Evolutionary conservation across 2,113 vertebrate genomes (phyloP).

Genomic region (Butastur rufipennis): DNA sequence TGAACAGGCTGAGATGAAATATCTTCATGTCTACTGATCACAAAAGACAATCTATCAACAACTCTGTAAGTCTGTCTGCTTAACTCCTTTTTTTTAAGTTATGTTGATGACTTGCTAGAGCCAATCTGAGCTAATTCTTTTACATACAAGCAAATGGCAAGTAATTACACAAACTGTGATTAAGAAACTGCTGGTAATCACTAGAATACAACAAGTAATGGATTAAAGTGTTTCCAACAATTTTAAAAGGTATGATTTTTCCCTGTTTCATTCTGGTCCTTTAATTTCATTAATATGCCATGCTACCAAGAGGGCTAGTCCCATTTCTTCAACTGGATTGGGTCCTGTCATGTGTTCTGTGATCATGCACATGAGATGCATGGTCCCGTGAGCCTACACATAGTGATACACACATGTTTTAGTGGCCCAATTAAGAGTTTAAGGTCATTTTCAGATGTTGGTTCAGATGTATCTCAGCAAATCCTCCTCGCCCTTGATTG

Average conservation of each 20-base stretch:
- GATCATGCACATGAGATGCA: neutral
- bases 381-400: neutral
- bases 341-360: neutral
- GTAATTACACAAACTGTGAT: conserved; percentile 28
- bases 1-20: neutral
- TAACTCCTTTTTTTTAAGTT: neutral
- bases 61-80: neutral
- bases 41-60: neutral
- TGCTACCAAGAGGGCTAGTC: neutral
- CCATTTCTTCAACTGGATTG: neutral
- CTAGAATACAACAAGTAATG: neutral
- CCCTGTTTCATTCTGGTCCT: neutral
- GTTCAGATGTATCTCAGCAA: neutral
- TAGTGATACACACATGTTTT: neutral
- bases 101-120: neutral
- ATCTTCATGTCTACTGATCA: neutral
- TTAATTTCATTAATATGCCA: neutral
- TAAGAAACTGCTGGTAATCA: conserved; percentile 30
- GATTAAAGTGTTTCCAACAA: neutral
- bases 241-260: neutral
- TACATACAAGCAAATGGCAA: conserved; percentile 22
- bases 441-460: neutral
- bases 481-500: neutral
- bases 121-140: conserved; percentile 14
- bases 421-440: neutral